A percentile compares a stretch with the other conserved stretches of the same genome.
phyloP scores from a whole-genome alignment of 2,888 invertebrate species.

The Hedychridium roseum region DNA sequence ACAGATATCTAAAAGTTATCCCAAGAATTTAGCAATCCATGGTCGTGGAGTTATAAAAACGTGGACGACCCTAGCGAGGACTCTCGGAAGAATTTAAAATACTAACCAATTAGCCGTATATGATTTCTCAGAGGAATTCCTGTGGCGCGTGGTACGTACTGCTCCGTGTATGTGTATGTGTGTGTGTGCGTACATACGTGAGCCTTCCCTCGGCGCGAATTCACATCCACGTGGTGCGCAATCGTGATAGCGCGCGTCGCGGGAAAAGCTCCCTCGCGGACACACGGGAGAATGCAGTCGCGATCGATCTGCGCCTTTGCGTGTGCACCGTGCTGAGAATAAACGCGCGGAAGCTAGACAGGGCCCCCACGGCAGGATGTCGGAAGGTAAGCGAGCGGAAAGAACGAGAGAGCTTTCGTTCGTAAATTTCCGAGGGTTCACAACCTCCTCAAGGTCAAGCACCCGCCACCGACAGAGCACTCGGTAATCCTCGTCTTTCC shows the following conservation, averaged over 20 bases:
- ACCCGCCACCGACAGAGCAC: no score
- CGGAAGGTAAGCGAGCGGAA: background rate
- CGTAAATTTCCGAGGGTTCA: slow-evolving; percentile 36
- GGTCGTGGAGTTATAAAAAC: no score
- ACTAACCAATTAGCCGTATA: no score
- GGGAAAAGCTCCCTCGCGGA: slow-evolving; percentile 9
- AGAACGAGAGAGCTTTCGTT: slow-evolving; percentile 10
- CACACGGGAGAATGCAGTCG: background rate
- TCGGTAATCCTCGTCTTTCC: no score
- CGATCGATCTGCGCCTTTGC: background rate
- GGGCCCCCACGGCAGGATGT: background rate
- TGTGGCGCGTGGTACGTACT: no score
- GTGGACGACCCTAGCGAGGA: no score
- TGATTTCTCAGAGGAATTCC: no score
- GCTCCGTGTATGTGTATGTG: no score
- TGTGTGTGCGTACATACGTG: no score
- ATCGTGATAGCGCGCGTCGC: slow-evolving; percentile 20
- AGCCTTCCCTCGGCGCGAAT: slow-evolving; percentile 16
- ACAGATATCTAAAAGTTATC: no score
- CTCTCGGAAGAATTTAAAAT: no score
- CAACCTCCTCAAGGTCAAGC: slow-evolving; percentile 35
- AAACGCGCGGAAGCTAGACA: background rate
- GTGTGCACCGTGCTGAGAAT: slow-evolving; percentile 1
- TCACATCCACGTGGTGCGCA: slow-evolving; percentile 39
- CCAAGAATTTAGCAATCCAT: no score